A percentile compares a stretch with the other conserved stretches of the same genome.
phyloP scores from a whole-genome alignment of 1,140 invertebrate genomes.

The Plodia interpunctella region DNA sequence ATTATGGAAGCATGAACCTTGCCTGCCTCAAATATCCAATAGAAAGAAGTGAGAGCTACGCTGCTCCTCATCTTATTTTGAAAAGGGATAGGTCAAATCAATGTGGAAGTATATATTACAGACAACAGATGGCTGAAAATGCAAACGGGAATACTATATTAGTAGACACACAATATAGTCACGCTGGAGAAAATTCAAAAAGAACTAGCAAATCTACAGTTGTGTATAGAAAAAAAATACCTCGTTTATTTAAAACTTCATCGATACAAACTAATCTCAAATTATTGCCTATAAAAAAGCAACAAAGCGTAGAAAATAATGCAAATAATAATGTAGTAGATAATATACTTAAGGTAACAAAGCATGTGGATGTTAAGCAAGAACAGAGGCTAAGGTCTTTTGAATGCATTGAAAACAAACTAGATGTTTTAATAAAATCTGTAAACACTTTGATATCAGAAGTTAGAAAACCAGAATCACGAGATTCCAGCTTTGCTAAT shows the following conservation, averaged over 20 bases:
- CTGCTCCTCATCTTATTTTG: background rate
- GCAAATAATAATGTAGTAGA: constrained; percentile 20
- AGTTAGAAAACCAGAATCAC: constrained; percentile 25
- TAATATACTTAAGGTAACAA: constrained; percentile 23
- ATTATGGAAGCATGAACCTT: background rate
- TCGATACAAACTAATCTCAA: constrained; percentile 13
- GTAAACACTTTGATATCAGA: constrained; percentile 44
- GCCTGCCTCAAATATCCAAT: background rate
- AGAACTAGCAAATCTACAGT: background rate
- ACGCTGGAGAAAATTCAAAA: background rate
- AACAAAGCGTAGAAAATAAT: constrained; percentile 13
- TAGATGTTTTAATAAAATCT: constrained; percentile 39
- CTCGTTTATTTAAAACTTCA: constrained; percentile 5
- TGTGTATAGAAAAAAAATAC: background rate
- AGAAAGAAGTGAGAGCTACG: background rate
- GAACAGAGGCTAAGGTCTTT: constrained; percentile 18
- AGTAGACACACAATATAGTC: background rate
- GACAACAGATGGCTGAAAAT: background rate
- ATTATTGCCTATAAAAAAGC: background rate
- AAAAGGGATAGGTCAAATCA: background rate
- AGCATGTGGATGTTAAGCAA: constrained; percentile 11
- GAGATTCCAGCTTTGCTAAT: constrained; percentile 1
- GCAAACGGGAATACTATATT: background rate
- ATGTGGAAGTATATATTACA: background rate
- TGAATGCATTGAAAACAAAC: constrained; percentile 31